phyloP scores from a whole-genome alignment of 1,140 invertebrate species.

The Chelonus insularis region DNA sequence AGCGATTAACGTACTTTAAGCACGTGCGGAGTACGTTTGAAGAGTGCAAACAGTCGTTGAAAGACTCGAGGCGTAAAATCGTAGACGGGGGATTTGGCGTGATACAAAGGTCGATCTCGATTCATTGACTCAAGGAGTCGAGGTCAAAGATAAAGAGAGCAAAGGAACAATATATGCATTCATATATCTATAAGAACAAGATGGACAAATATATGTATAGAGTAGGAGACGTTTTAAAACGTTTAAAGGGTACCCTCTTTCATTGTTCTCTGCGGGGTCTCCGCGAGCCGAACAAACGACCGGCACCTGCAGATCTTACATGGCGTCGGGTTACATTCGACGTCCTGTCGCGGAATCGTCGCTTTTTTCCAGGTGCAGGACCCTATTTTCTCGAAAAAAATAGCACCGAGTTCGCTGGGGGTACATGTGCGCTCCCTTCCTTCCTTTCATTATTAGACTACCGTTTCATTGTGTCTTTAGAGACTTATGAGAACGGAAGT shows the following conservation, averaged over 20 bases:
- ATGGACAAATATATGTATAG: background rate
- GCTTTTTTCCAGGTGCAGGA: constrained; percentile 15
- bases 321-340: constrained; percentile 45
- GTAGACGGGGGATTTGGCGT: constrained; percentile 20
- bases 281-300: constrained; percentile 29
- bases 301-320: constrained; percentile 42
- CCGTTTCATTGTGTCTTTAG: constrained; percentile 30
- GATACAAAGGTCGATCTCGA: constrained; percentile 23
- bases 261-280: constrained; percentile 22
- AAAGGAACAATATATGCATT: background rate
- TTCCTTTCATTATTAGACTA: background rate
- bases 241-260: constrained; percentile 27
- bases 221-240: constrained; percentile 38
- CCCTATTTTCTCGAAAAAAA: constrained; percentile 32
- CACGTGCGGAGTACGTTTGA: constrained; percentile 45
- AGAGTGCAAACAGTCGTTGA: constrained; percentile 49
- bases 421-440: background rate
- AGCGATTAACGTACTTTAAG: constrained; percentile 26
- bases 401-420: constrained; percentile 41
- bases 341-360: constrained; percentile 20
- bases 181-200: background rate
- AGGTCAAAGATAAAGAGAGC: constrained; percentile 27
- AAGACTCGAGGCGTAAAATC: constrained; percentile 39
- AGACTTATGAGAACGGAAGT: constrained; percentile 50
- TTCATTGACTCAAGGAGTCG: constrained; percentile 9